These are phyloP conservation scores for Prunella strophiata DNA, from an alignment of 2,797 vertebrate species.

Conservation along the genomic window DNA sequence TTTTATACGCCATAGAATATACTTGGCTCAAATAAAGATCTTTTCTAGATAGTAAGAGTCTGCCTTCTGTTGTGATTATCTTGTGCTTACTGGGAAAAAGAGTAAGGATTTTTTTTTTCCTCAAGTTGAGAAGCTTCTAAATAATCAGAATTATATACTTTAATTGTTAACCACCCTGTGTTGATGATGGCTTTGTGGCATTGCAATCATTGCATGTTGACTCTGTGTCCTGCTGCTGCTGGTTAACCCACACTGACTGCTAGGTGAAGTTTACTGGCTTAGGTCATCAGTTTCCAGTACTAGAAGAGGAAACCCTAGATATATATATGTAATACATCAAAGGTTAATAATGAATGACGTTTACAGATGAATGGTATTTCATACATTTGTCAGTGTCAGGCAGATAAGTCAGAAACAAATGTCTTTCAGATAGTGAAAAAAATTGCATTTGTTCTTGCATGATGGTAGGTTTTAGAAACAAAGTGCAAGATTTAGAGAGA, in stretches of 20 bases:
- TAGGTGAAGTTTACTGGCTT: background rate
- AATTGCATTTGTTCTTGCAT: background rate
- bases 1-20: background rate
- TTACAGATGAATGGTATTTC: background rate
- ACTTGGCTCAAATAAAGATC: background rate
- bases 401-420: background rate
- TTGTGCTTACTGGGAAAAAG: background rate
- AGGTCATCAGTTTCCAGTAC: background rate
- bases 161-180: background rate
- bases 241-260: background rate
- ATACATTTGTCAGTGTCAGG: background rate
- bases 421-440: background rate
- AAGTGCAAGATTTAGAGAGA: background rate
- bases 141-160: background rate
- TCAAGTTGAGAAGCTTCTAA: background rate
- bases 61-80: background rate
- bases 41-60: background rate
- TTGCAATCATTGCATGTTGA: background rate
- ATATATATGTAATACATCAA: background rate
- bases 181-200: background rate
- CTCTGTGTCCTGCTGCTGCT: background rate
- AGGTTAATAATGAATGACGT: background rate
- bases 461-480: background rate
- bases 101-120: background rate
- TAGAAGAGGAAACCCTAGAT: background rate